Conservation (phyloP, 2,797 vertebrate species). For the Octomys mimax region DNA sequence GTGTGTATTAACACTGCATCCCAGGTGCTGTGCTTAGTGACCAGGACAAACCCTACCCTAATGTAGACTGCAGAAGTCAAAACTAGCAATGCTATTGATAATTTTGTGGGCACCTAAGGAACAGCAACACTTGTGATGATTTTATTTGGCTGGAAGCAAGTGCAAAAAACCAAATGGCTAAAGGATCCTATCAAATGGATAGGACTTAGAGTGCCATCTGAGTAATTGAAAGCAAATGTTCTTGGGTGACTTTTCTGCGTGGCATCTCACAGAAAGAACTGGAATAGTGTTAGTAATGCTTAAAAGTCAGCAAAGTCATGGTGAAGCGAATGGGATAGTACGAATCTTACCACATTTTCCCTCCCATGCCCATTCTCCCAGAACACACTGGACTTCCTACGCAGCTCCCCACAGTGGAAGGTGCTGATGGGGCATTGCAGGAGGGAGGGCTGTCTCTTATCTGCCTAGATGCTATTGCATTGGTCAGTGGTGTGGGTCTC, state of each 20-base stretch:
- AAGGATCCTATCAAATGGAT: not conserved
- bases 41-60: not conserved
- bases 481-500: not conserved
- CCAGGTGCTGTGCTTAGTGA: not conserved
- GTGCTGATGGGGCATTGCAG: not conserved
- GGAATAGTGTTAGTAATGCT: not conserved
- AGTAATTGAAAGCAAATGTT: slow-evolving; percentile 34
- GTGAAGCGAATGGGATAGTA: not conserved
- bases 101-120: not conserved
- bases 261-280: not conserved
- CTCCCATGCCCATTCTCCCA: not conserved
- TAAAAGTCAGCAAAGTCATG: not conserved
- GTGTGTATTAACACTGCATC: not conserved
- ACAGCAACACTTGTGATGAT: not conserved
- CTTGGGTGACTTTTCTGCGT: not conserved
- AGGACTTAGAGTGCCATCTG: not conserved
- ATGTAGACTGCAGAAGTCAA: not conserved
- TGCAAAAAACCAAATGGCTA: slow-evolving; percentile 25
- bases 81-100: not conserved
- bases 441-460: too few species aligned
- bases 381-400: not conserved
- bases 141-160: not conserved
- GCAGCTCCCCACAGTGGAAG: not conserved
- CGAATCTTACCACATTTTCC: not conserved
- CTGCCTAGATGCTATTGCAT: not conserved